Percentiles rank a stretch among this genome's conserved stretches.
These are phyloP conservation scores for Chrysocyon brachyurus DNA, from an alignment of 2,797 vertebrate species.

Conservation along the genomic window DNA sequence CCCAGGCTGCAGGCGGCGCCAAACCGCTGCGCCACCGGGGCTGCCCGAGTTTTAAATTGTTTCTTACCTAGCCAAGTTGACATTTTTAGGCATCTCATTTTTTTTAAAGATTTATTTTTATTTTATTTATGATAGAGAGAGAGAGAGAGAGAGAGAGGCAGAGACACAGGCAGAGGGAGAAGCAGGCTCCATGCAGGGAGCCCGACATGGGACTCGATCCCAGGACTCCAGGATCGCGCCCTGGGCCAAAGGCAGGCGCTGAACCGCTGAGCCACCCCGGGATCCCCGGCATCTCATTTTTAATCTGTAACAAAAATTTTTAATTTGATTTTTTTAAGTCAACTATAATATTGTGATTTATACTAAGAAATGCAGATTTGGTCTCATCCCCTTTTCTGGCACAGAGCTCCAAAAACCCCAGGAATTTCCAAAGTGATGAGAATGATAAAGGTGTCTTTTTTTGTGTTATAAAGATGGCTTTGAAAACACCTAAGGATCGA, in stretches of 20 bases:
- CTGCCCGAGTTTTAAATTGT: background rate
- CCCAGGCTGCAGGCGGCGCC: no score
- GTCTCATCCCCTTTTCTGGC: background rate
- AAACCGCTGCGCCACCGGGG: no score
- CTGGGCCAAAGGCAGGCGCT: no score
- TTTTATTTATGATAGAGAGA: no score
- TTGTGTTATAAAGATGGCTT: background rate
- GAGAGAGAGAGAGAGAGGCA: no score
- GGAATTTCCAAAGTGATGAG: background rate
- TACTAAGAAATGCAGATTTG: background rate
- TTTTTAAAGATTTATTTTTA: no score
- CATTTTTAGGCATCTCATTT: background rate
- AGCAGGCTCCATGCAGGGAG: no score
- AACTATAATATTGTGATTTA: background rate
- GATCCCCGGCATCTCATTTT: background rate
- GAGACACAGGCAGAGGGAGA: no score
- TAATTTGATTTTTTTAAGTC: background rate
- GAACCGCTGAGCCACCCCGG: no score
- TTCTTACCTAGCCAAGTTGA: background rate
- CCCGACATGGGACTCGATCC: no score
- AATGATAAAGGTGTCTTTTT: background rate
- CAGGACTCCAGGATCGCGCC: no score
- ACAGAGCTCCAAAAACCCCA: background rate
- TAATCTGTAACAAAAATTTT: background rate
- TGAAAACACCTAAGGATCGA: background rate